A percentile compares a stretch with the other conserved stretches of the same genome.
phyloP scores from a whole-genome alignment of 2,797 vertebrate species.

The Spinus pinus region DNA sequence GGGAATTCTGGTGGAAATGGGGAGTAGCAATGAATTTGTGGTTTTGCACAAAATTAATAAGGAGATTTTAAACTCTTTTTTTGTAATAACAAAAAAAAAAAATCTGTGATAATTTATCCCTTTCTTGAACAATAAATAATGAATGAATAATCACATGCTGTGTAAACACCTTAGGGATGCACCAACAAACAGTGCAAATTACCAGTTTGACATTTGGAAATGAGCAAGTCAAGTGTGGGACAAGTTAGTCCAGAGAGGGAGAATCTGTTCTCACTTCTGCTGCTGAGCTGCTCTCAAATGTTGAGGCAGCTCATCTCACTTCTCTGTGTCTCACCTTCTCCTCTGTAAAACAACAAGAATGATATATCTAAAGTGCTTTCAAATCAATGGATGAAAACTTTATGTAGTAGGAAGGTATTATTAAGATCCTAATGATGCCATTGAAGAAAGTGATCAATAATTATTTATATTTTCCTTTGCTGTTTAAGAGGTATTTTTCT shows the following conservation, averaged over 20 bases:
- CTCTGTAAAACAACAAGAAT: neutral
- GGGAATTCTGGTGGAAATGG: neutral
- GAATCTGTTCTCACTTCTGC: neutral
- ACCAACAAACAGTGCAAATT: neutral
- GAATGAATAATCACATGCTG: neutral
- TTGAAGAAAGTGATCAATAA: neutral
- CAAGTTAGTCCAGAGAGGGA: neutral
- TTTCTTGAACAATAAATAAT: neutral
- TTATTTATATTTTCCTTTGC: constrained; percentile 27
- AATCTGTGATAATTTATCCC: neutral
- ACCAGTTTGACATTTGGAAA: neutral
- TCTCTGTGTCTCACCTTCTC: neutral
- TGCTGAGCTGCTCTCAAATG: neutral
- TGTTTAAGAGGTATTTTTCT: neutral
- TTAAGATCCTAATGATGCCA: neutral
- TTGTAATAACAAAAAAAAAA: neutral
- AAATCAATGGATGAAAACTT: constrained; percentile 17
- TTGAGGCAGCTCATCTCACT: neutral
- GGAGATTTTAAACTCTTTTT: neutral
- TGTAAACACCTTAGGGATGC: neutral
- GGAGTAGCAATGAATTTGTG: neutral
- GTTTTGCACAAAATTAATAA: neutral
- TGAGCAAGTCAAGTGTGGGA: neutral
- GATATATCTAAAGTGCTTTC: neutral
- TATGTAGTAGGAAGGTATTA: neutral